Base-by-base conservation (phyloP, 64 coral and sea anemone species). In the Cladopsammia gracilis region DNA sequence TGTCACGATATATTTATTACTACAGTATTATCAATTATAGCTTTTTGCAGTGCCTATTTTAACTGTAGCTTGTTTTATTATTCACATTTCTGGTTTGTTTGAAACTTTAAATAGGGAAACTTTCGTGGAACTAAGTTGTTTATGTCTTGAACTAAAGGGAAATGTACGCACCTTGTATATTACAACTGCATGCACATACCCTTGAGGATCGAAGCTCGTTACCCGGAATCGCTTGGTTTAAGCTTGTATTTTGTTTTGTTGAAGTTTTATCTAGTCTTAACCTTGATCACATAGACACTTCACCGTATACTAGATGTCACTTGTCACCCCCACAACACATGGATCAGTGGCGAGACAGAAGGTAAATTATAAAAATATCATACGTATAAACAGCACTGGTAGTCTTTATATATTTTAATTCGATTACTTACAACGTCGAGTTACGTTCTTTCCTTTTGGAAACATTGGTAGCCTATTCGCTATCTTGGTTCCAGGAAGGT, bases 311-410 rank as follows among this genome's bases (percentile, higher is more conserved):
- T 62, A 62, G 84, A 10, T 87, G 77, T 26, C 87, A 92, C 48
- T 71, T 96, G 2, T 90, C 93, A 10, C 96, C 96, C 9, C 96
- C 96, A 68, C 95, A 94, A 89, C 76, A 94, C 47, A 81, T 90
- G 65, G 96, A 98, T 69, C 96, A 90, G 12, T 89, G 88, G 60
- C 48, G 79, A 24, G 90, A 89, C 51, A 86, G 96, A 94, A 77
- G 92, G 96, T 98, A 76, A 48, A 12, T 56, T 56, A 12, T 56
- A 56, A 6, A 56, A 5, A 16, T 18, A 49, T 50, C 46, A 20
- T 49, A 75, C 34, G n/a, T 69, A 25, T 69, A 69, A 69, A 10
- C 61, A 56, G 53, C 53, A 56, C 53, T 56, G 22, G 22, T 25
- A 14, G 22, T 26, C 22, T 34, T 34, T 34, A 25, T 24, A 10